These are phyloP conservation scores for Orthosia gothica DNA, from an alignment of 2,888 invertebrate species.

Conservation along the genomic window DNA sequence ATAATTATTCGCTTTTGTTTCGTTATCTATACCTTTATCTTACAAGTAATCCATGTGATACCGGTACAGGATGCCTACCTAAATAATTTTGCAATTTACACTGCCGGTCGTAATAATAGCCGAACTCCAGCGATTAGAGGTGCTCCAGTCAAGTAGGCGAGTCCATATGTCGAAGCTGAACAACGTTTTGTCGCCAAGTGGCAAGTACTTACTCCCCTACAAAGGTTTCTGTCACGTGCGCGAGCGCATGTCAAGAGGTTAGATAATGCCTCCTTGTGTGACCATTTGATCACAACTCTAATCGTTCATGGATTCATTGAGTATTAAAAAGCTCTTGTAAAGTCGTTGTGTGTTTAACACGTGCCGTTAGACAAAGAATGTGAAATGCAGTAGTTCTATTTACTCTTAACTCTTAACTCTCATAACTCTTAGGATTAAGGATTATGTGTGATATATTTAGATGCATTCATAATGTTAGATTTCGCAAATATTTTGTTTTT, in stretches of 20 bases:
- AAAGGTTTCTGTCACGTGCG: conserved; percentile 80
- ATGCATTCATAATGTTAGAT: too few relatives aligned
- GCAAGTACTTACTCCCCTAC: conserved; percentile 58
- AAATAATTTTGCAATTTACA: conserved; percentile 1
- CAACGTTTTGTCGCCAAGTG: conserved; percentile 54
- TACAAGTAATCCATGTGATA: conserved; percentile 26
- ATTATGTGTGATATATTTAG: too few relatives aligned
- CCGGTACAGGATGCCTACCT: background rate
- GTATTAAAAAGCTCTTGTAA: conserved; percentile 38
- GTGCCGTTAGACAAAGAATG: conserved; percentile 23
- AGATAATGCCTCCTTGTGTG: conserved; percentile 77
- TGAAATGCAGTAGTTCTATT: background rate
- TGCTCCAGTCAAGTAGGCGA: conserved; percentile 68
- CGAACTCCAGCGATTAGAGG: conserved; percentile 45
- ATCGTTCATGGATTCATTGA: conserved; percentile 56
- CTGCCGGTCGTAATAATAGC: conserved; percentile 29
- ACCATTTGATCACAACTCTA: conserved; percentile 72
- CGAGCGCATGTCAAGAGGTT: conserved; percentile 68
- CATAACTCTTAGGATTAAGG: too few relatives aligned
- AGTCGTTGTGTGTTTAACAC: conserved; percentile 29
- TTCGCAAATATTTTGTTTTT: too few relatives aligned
- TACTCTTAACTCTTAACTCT: background rate
- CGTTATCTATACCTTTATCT: conserved; percentile 19
- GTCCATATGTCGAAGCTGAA: conserved; percentile 80
- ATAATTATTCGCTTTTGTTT: conserved; percentile 11